Evolutionary conservation across 1,140 invertebrate genomes (phyloP).

Genomic region (Drosophila takahashii): DNA sequence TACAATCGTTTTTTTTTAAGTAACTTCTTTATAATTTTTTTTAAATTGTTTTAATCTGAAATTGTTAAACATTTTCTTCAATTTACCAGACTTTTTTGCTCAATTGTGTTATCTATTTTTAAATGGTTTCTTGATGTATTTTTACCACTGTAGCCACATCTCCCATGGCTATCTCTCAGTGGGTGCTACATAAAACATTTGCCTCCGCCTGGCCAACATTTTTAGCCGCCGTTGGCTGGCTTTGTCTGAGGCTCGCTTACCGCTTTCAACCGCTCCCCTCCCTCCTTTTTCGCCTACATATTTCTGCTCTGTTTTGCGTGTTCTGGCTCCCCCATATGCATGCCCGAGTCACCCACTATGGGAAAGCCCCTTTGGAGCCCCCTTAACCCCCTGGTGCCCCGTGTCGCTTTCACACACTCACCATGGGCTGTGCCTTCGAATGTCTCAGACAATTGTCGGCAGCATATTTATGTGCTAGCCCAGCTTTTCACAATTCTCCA

Average conservation of each 20-base stretch:
- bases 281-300: conserved; percentile 19
- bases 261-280: conserved; percentile 8
- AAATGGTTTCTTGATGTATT: neutral
- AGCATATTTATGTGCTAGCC: conserved; percentile 74
- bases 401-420: conserved; percentile 28
- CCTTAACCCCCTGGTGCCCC: conserved; percentile 7
- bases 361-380: neutral
- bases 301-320: conserved; percentile 58
- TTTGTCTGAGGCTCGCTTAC: conserved; percentile 67
- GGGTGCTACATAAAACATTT: conserved; percentile 71
- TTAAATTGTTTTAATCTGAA: no score
- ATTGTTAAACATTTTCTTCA: no score
- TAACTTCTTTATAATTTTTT: no score
- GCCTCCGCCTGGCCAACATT: conserved; percentile 65
- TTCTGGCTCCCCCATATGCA: conserved; percentile 25
- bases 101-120: neutral
- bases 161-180: conserved; percentile 60
- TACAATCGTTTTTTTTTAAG: no score
- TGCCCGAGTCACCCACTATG: conserved; percentile 13
- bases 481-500: conserved; percentile 18
- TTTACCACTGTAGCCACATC: conserved; percentile 29
- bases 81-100: no score
- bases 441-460: conserved; percentile 76
- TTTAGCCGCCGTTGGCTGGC: conserved; percentile 63
- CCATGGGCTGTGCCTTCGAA: conserved; percentile 49